Percentiles rank a stretch among this genome's conserved stretches.
Evolutionary conservation across 1,140 invertebrate genomes (phyloP).

Genomic region (Drosophila littoralis): DNA sequence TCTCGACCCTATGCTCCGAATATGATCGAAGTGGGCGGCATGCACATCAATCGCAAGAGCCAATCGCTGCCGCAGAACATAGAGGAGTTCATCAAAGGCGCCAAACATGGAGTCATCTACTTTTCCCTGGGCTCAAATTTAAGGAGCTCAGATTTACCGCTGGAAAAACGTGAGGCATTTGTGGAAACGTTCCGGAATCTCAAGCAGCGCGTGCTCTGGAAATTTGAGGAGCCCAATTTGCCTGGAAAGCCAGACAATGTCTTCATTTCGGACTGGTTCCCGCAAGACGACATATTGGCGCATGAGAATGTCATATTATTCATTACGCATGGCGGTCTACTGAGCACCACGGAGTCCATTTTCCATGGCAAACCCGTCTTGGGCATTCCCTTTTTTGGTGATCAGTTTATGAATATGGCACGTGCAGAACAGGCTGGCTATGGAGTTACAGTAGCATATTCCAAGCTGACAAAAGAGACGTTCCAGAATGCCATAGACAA

Average conservation of each 20-base stretch:
- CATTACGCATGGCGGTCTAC: slow-evolving; percentile 89
- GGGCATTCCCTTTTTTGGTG: slow-evolving; percentile 88
- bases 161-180: slow-evolving; percentile 85
- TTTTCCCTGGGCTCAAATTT: slow-evolving; percentile 88
- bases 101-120: slow-evolving; percentile 87
- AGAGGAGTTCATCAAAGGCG: slow-evolving; percentile 86
- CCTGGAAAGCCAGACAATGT: slow-evolving; percentile 88
- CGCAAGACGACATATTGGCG: slow-evolving; percentile 89
- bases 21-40: slow-evolving; percentile 86
- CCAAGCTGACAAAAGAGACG: slow-evolving; percentile 50
- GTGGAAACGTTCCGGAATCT: slow-evolving; percentile 86
- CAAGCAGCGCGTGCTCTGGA: slow-evolving; percentile 88
- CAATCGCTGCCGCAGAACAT: slow-evolving; percentile 84
- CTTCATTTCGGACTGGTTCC: slow-evolving; percentile 88
- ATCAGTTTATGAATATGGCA: slow-evolving; percentile 87
- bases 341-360: slow-evolving; percentile 89
- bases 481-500: slow-evolving; percentile 56
- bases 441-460: slow-evolving; percentile 80
- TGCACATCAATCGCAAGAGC: slow-evolving; percentile 84
- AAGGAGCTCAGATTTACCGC: slow-evolving; percentile 85
- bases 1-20: slow-evolving; percentile 85
- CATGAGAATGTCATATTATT: slow-evolving; percentile 89
- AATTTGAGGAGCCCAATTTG: slow-evolving; percentile 87
- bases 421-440: slow-evolving; percentile 84
- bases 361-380: slow-evolving; percentile 89